Percentiles rank a stretch among this genome's conserved stretches.
These are phyloP conservation scores for Haliaeetus leucogaster DNA, from an alignment of 2,113 vertebrate species.

Conservation along the genomic window DNA sequence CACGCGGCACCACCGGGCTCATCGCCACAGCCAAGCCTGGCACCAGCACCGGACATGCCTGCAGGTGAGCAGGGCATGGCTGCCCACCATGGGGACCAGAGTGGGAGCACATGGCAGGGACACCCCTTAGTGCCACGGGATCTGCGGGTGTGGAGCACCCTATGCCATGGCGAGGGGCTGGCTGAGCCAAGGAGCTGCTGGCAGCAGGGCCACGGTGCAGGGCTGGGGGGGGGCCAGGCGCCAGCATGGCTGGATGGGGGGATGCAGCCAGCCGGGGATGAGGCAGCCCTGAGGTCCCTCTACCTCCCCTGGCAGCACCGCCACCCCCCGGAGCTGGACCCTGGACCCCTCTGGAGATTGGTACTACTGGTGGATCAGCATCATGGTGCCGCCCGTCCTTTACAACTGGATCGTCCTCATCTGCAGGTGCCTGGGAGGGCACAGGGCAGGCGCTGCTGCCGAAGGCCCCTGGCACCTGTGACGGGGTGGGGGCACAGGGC, in stretches of 20 bases:
- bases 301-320: rapidly evolving
- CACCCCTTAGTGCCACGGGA: neutral
- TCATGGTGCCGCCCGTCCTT: conserved; percentile 82
- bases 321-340: neutral
- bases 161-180: neutral
- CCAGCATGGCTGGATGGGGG: neutral
- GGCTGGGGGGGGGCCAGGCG: no score
- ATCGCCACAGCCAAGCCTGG: neutral
- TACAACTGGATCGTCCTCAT: conserved; percentile 89
- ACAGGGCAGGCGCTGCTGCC: rapidly evolving
- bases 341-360: conserved; percentile 85
- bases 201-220: no score
- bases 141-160: rapidly evolving
- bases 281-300: neutral
- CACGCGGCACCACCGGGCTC: rapidly evolving
- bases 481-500: neutral
- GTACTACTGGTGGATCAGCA: conserved; percentile 86
- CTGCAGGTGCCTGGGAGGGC: conserved; percentile 75
- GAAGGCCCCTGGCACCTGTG: rapidly evolving
- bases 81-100: rapidly evolving
- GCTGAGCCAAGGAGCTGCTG: rapidly evolving
- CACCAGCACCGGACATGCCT: neutral
- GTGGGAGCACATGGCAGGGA: rapidly evolving
- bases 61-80: neutral
- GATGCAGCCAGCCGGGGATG: neutral